Evolutionary conservation across 2,888 invertebrate genomes (phyloP).

Genomic region (Pristionchus japonicus): DNA sequence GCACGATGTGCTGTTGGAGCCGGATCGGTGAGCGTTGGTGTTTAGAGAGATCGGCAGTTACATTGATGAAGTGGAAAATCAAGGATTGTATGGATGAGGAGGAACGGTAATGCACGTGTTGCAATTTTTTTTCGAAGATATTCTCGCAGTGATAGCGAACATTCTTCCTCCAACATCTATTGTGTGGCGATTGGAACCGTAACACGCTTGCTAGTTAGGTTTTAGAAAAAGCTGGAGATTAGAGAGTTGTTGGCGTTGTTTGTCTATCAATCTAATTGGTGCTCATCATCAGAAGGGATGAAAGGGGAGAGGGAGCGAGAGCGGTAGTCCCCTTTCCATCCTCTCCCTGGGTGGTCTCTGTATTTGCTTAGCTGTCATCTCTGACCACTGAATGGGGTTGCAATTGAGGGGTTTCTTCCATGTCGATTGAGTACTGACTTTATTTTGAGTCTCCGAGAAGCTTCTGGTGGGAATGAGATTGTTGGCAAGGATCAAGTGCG

Average conservation of each 20-base stretch:
- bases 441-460: not conserved
- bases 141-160: not conserved
- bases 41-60: too few relatives aligned
- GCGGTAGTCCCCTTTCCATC: not conserved
- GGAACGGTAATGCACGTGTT: not conserved
- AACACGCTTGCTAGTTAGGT: not conserved
- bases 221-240: not conserved
- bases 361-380: constrained; percentile 35
- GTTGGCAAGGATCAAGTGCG: not conserved
- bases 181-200: not conserved
- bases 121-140: not conserved
- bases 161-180: not conserved
- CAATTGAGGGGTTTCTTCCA: not conserved
- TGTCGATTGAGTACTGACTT: not conserved
- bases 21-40: not conserved
- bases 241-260: not conserved
- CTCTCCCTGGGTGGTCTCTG: constrained; percentile 24
- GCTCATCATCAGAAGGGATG: not conserved
- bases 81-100: not conserved
- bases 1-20: constrained; percentile 27
- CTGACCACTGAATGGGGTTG: constrained; percentile 16
- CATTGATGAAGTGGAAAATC: not conserved
- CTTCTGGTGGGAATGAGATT: not conserved
- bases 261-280: not conserved
- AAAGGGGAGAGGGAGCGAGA: not conserved